These are phyloP conservation scores for Pipistrellus nathusii DNA, from an alignment of 2,797 vertebrate genomes.

Conservation along the genomic window DNA sequence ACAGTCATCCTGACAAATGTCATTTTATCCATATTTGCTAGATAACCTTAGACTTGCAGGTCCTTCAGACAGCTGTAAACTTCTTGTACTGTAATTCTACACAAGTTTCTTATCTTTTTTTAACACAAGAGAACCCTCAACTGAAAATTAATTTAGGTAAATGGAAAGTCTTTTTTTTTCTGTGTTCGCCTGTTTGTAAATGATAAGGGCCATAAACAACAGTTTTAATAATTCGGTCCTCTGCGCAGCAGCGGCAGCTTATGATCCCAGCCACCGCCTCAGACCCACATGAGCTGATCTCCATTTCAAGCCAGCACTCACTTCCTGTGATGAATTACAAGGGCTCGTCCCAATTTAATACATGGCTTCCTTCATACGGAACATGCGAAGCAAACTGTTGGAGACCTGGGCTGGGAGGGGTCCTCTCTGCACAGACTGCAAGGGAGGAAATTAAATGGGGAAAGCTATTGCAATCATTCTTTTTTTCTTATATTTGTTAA, in stretches of 20 bases:
- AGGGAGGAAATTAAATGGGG: slow-evolving; percentile 60
- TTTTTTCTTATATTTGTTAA: slow-evolving; percentile 37
- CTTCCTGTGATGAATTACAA: slow-evolving; percentile 85
- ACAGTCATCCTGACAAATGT: slow-evolving; percentile 66
- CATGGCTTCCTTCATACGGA: slow-evolving; percentile 82
- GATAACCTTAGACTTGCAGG: slow-evolving; percentile 76
- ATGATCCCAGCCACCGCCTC: slow-evolving; percentile 71
- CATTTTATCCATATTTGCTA: slow-evolving; percentile 71
- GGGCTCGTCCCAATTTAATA: slow-evolving; percentile 86
- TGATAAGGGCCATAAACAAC: slow-evolving; percentile 86
- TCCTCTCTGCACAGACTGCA: slow-evolving; percentile 39
- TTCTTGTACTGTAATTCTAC: slow-evolving; percentile 82
- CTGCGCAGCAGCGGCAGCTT: slow-evolving; percentile 74
- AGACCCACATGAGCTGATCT: slow-evolving; percentile 76
- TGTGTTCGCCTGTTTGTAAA: slow-evolving; percentile 87
- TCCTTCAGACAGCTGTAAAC: slow-evolving; percentile 80
- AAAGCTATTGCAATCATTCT: slow-evolving; percentile 39
- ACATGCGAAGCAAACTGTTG: slow-evolving; percentile 58
- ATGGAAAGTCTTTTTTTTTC: slow-evolving; percentile 83
- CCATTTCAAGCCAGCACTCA: slow-evolving; percentile 82
- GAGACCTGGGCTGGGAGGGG: background rate
- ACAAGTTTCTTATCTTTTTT: slow-evolving; percentile 84
- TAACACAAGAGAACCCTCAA: slow-evolving; percentile 82
- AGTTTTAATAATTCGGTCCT: slow-evolving; percentile 83
- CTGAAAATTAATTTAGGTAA: slow-evolving; percentile 88